Percentiles rank a stretch among this genome's conserved stretches.
Evolutionary conservation across 2,888 invertebrate species (phyloP).

Genomic region (Netelia virgata): DNA sequence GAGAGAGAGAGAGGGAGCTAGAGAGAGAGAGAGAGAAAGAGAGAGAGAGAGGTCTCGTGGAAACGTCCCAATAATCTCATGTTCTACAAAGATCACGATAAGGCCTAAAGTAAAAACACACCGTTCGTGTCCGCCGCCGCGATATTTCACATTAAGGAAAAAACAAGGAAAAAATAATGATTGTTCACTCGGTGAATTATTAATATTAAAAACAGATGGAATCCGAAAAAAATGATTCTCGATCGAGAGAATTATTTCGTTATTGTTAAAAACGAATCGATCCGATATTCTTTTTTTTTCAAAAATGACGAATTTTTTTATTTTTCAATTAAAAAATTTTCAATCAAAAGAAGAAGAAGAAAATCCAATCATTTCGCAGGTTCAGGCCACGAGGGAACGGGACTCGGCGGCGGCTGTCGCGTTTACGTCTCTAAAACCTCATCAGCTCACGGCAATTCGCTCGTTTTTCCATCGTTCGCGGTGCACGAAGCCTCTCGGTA

Average conservation of each 20-base stretch:
- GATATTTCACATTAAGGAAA: too few species aligned
- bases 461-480: neutral
- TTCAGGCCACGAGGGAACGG: slow-evolving; percentile 17
- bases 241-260: too few species aligned
- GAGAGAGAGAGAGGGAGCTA: neutral
- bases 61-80: slow-evolving; percentile 55
- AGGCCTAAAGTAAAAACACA: slow-evolving; percentile 4
- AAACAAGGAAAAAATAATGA: too few species aligned
- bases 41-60: slow-evolving; percentile 36
- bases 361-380: slow-evolving; percentile 3
- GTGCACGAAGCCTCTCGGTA: neutral
- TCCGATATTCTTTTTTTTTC: too few species aligned
- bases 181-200: too few species aligned
- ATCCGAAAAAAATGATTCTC: too few species aligned
- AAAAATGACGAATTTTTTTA: neutral
- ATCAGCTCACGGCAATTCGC: slow-evolving; percentile 16
- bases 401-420: neutral
- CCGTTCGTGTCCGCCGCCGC: too few species aligned
- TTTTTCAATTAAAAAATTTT: slow-evolving; percentile 22
- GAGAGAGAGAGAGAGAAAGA: too few species aligned
- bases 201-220: too few species aligned
- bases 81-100: slow-evolving; percentile 60
- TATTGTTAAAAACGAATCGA: too few species aligned
- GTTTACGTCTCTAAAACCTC: slow-evolving; percentile 16
- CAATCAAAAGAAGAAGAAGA: neutral